phyloP scores from a whole-genome alignment of 2,888 invertebrate genomes.

The Hymenopus coronatus region DNA sequence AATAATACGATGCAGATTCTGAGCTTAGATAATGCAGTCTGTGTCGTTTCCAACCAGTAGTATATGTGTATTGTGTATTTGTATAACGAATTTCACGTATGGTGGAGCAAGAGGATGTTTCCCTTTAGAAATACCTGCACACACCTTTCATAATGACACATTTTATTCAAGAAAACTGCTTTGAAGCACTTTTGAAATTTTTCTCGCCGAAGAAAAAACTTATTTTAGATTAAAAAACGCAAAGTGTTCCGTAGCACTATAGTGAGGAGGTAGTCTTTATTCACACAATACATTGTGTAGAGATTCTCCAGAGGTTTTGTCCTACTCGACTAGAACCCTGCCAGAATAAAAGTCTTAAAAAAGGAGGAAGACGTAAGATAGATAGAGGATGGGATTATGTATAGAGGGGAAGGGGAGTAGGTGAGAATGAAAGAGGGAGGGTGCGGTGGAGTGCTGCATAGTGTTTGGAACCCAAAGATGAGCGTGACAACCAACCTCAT shows the following conservation, averaged over 20 bases:
- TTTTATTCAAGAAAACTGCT: neutral
- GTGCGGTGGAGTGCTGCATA: neutral
- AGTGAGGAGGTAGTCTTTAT: neutral
- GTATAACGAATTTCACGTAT: too few species aligned
- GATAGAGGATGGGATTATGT: conserved; percentile 10
- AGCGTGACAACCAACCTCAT: too few species aligned
- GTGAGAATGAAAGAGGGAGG: neutral
- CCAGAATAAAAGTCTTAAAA: neutral
- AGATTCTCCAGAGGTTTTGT: neutral
- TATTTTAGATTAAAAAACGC: neutral
- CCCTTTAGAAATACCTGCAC: neutral
- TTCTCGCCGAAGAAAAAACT: neutral
- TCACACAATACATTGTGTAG: neutral
- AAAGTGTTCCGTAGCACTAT: neutral
- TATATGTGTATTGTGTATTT: too few species aligned
- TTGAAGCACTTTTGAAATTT: neutral
- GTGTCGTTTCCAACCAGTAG: too few species aligned
- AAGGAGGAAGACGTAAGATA: neutral
- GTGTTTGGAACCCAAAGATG: neutral
- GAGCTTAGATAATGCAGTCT: too few species aligned
- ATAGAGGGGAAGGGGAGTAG: neutral
- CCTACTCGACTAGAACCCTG: neutral
- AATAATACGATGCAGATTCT: too few species aligned
- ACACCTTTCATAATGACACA: neutral
- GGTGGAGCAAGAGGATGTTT: neutral